Evolutionary conservation across 2,888 invertebrate species (phyloP).

Genomic region (Corbicula japonica): DNA sequence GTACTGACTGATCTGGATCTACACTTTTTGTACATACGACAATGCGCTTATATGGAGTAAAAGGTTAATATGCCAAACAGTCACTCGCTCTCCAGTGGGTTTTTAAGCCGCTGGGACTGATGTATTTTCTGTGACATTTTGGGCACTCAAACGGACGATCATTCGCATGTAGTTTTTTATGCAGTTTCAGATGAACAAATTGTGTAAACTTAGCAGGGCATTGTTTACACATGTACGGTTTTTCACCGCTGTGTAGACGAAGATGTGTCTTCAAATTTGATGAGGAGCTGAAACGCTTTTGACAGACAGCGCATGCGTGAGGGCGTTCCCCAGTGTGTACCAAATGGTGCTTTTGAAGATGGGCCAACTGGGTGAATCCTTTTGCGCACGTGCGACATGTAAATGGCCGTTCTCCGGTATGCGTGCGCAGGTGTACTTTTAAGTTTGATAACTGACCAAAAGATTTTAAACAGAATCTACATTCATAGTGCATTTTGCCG

Average conservation of each 20-base stretch:
- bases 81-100: constrained; percentile 87
- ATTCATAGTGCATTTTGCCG: constrained; percentile 99
- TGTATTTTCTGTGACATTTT: constrained; percentile 99
- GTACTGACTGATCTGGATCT: too few species aligned
- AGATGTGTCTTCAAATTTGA: constrained; percentile 99
- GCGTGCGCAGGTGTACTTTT: constrained; percentile 98
- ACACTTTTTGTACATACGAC: too few species aligned
- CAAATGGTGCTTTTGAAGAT: constrained; percentile 95
- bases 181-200: constrained; percentile 98
- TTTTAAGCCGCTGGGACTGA: constrained; percentile 92
- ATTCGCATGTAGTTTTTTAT: constrained; percentile 98
- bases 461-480: constrained; percentile 98
- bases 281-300: constrained; percentile 98
- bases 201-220: constrained; percentile 99
- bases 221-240: constrained; percentile 92
- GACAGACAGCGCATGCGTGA: constrained; percentile 98
- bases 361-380: constrained; percentile 88
- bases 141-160: constrained; percentile 98
- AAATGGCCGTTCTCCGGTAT: constrained; percentile 99
- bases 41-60: too few species aligned
- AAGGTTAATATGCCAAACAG: too few species aligned
- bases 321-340: constrained; percentile 98
- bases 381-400: constrained; percentile 98
- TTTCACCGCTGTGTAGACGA: constrained; percentile 95
- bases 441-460: constrained; percentile 99